Evolutionary conservation across 2,888 invertebrate species (phyloP), one percentile per base, ranked within the genome.

Genomic region (Lamproptera curius): DNA sequence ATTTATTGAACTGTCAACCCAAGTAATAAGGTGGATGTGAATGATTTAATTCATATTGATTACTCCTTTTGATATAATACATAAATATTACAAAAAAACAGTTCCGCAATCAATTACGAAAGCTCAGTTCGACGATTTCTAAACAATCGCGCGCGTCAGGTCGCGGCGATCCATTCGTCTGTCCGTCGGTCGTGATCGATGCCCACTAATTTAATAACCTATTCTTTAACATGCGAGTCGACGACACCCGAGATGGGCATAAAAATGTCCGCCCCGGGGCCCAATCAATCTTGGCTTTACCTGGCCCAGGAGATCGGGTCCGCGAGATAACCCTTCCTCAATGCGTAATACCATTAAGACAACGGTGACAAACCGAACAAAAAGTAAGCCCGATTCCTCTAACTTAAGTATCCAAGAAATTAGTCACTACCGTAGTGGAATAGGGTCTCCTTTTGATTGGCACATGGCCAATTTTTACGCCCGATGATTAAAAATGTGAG

Each of bases 321-420:
- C 67, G 49, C 56, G 55, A 79, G 87, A 87, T 87, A 87, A 86
- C 85, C 85, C 85, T 83, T 81, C 85, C 73, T 79, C 80, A 72
- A 78, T 82, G 83, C 86, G 83, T 85, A 86, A 84, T 85, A 75
- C 85, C 87, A 87, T 86, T 87, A 86, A 87, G 85, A 85, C 87
- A 87, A 86, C 86, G 85, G 86, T 86, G 87, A 87, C 87, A 86
- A 85, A 82, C 76, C 76, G 67, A 81, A 78, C 79, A 84, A 85
- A 85, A 84, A 85, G 80, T 77, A 73, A 76, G 83, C 83, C 79
- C 79, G 82, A 85, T 83, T 82, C 80, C 76, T 83, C 74, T 75
- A n/a, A n/a, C n/a, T 42, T 45, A 52, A 71, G 53, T 71, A 57
- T 52, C 61, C n/a, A n/a, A n/a, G n/a, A n/a, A n/a, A n/a, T n/a